Evolutionary conservation across 2,888 invertebrate species (phyloP), one percentile per base, ranked within the genome.

Genomic region (Drosophila atripex): DNA sequence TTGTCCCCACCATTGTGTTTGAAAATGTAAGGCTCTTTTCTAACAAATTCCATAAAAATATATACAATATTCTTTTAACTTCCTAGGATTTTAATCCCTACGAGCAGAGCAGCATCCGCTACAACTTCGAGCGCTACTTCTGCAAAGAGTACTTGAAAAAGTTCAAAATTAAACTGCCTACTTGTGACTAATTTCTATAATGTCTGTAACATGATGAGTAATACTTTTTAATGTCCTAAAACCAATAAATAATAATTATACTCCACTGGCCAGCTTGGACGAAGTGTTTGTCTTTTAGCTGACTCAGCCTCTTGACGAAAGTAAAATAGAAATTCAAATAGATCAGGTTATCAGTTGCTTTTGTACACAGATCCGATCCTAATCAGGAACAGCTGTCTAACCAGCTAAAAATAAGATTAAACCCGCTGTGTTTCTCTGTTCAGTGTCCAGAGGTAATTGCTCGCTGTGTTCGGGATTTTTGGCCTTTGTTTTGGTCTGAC

Each of bases 1-100:
- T 89, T 78, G 89, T 91, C 3, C 91, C 91, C 35, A 86, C 85
- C 14, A 86, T 92, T 56, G 86, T 78, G 1, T 68, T 92, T n/a
- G 88, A 90, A 49, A 86, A 80, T 58, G 91, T 91, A 74, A 86
- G 89, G 1, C 6, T 5, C n/a, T 1, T 35, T 35, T 14, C 2
- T 47, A 45, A 11, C 14, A 7, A 38, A 14, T 46, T 8, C 6
- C 7, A 2, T 18, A 1, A 0, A 0, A 5, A 3, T 9, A 1
- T 16, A 1, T 3, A 11, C 6, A 49, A 21, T 14, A 5, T 51
- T 21, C 28, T 3, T 12, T 38, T 38, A 32, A 1, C 14, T 54
- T 12, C 56, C 12, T 52, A 90, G 90, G 39, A 77, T 1, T 91
- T 88, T 54, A 69, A 84, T 54, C 80, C 80, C 3, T 74, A 79